phyloP scores from a whole-genome alignment of 2,797 vertebrate species.

The Dendrocincla tyrannina region DNA sequence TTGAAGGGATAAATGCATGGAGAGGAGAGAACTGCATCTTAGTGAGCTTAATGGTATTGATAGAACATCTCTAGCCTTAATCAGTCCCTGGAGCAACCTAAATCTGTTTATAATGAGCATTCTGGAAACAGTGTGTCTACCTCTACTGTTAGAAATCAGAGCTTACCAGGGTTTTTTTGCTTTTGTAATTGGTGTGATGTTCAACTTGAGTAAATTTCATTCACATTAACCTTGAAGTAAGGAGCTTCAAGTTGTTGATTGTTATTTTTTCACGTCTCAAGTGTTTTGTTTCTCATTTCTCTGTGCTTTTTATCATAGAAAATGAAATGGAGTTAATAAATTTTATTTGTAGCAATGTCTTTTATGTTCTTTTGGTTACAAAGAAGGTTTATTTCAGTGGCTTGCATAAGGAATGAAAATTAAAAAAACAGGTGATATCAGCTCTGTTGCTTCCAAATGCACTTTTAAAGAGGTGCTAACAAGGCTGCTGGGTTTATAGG shows the following conservation, averaged over 20 bases:
- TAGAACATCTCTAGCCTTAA: conserved; percentile 28
- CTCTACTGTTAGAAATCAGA: conserved; percentile 13
- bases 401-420: neutral
- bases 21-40: neutral
- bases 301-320: neutral
- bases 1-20: neutral
- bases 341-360: neutral
- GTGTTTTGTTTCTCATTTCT: neutral
- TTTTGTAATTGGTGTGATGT: conserved; percentile 31
- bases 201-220: conserved; percentile 40
- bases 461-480: neutral
- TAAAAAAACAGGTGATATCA: neutral
- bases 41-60: conserved; percentile 39
- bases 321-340: neutral
- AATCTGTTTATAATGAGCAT: conserved; percentile 56
- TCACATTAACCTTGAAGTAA: conserved; percentile 53
- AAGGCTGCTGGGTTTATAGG: neutral
- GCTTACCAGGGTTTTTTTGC: neutral
- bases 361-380: neutral
- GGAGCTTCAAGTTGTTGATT: neutral
- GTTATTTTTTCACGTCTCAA: neutral
- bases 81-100: conserved; percentile 50
- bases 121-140: conserved; percentile 5
- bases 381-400: neutral
- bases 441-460: neutral